phyloP scores from a whole-genome alignment of 1,140 invertebrate species.

The Anagrus nilaparvatae region DNA sequence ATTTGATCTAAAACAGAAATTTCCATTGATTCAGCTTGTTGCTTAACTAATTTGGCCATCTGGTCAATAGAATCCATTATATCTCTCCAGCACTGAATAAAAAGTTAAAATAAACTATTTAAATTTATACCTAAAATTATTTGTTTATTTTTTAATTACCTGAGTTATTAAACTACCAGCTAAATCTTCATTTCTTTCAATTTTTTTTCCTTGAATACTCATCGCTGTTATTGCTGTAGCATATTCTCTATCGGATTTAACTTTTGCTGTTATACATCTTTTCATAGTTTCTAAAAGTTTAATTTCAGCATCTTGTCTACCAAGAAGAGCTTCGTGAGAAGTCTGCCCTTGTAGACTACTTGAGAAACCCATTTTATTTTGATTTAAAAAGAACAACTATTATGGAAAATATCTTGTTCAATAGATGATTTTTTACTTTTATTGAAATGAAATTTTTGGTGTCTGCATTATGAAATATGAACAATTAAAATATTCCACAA shows the following conservation, averaged over 20 bases:
- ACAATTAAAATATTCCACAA: too few species aligned
- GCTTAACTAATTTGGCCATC: constrained; percentile 64
- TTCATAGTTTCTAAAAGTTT: constrained; percentile 82
- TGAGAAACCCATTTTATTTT: constrained; percentile 72
- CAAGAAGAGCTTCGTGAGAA: constrained; percentile 75
- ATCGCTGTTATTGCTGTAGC: constrained; percentile 68
- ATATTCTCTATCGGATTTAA: constrained; percentile 86
- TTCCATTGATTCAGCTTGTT: constrained; percentile 76
- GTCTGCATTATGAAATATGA: too few species aligned
- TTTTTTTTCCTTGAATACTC: constrained; percentile 70
- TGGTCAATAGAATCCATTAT: constrained; percentile 81
- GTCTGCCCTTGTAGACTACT: constrained; percentile 68
- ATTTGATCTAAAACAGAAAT: constrained; percentile 70
- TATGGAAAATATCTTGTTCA: too few species aligned
- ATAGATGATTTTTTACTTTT: too few species aligned
- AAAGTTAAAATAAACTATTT: background rate
- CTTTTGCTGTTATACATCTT: constrained; percentile 68
- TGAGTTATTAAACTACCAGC: constrained; percentile 51
- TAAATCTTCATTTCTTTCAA: constrained; percentile 68
- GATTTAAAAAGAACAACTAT: too few species aligned
- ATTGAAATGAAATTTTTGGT: too few species aligned
- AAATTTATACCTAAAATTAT: background rate
- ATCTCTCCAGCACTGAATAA: constrained; percentile 58
- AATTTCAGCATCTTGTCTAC: constrained; percentile 82
- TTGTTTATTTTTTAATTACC: constrained; percentile 21